Percentiles rank a stretch among this genome's conserved stretches.
Evolutionary conservation across 2,888 invertebrate species (phyloP).

Genomic region (Lutraria lutraria): DNA sequence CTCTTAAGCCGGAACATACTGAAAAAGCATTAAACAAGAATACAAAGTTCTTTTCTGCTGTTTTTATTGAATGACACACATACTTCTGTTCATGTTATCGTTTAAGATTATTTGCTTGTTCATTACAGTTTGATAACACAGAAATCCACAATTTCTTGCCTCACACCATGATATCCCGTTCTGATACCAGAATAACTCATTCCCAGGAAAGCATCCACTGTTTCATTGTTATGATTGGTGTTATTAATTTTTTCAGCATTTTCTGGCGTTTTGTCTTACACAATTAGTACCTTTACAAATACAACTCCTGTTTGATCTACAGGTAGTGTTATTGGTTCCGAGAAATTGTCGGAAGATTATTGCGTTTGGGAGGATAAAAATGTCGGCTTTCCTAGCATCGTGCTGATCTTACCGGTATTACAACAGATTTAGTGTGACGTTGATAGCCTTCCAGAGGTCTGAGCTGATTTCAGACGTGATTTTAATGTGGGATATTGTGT

Average conservation of each 20-base stretch:
- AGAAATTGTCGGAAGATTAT: slow-evolving; percentile 19
- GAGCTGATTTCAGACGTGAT: background rate
- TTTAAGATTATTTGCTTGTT: background rate
- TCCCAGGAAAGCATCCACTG: background rate
- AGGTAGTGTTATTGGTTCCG: slow-evolving; percentile 27
- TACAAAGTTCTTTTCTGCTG: background rate
- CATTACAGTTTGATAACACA: background rate
- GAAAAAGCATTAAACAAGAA: slow-evolving; percentile 2
- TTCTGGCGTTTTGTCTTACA: slow-evolving; percentile 3
- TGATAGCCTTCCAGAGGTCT: background rate
- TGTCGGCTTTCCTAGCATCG: slow-evolving; percentile 19
- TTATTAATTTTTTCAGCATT: background rate
- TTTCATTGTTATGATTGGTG: background rate
- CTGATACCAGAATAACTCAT: background rate
- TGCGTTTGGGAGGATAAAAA: slow-evolving; percentile 25
- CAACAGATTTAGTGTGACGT: background rate
- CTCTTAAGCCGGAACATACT: background rate
- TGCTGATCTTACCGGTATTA: slow-evolving; percentile 2
- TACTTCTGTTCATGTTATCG: background rate
- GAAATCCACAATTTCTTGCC: background rate
- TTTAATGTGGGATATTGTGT: slow-evolving; percentile 11
- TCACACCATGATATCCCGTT: background rate
- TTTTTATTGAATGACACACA: background rate
- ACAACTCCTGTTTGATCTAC: slow-evolving; percentile 21
- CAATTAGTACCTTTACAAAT: slow-evolving; percentile 15